Evolutionary conservation across 1,140 invertebrate genomes (phyloP).

Genomic region (Centruroides vittatus): DNA sequence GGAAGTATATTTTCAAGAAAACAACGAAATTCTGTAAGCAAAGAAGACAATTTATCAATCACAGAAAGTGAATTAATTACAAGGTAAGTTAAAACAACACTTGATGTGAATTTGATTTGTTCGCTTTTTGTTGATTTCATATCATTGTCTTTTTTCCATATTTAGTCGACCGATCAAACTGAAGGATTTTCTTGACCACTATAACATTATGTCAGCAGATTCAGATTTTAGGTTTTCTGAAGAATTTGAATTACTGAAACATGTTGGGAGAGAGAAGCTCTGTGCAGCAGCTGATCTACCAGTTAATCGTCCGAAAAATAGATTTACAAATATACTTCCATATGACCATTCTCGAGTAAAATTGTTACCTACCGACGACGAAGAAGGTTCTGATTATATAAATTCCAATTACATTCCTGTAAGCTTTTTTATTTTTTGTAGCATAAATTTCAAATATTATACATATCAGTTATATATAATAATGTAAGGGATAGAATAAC

Average conservation of each 20-base stretch:
- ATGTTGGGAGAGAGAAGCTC: slow-evolving; percentile 81
- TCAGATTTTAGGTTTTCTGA: slow-evolving; percentile 97
- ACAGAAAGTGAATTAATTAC: slow-evolving; percentile 18
- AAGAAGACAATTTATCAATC: slow-evolving; percentile 20
- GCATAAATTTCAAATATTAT: background rate
- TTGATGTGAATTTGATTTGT: background rate
- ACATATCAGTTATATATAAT: background rate
- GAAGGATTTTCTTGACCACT: slow-evolving; percentile 84
- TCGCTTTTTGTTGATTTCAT: background rate
- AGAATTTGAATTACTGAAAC: slow-evolving; percentile 94
- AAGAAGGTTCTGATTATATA: slow-evolving; percentile 92
- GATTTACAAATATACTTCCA: slow-evolving; percentile 97
- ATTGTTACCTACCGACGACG: slow-evolving; percentile 86
- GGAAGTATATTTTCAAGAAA: slow-evolving; percentile 29
- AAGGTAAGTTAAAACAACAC: slow-evolving; percentile 3
- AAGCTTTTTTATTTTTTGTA: background rate
- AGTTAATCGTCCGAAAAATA: slow-evolving; percentile 91
- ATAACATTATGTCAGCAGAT: slow-evolving; percentile 88
- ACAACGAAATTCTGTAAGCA: slow-evolving; percentile 6
- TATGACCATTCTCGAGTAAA: slow-evolving; percentile 95
- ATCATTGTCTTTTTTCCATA: background rate
- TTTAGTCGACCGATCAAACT: slow-evolving; percentile 69
- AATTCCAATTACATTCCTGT: slow-evolving; percentile 89
- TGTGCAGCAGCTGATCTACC: slow-evolving; percentile 81
- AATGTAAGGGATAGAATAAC: background rate